Base-by-base conservation (phyloP, 2,113 vertebrate genomes). In the Nesogale talazaci region DNA sequence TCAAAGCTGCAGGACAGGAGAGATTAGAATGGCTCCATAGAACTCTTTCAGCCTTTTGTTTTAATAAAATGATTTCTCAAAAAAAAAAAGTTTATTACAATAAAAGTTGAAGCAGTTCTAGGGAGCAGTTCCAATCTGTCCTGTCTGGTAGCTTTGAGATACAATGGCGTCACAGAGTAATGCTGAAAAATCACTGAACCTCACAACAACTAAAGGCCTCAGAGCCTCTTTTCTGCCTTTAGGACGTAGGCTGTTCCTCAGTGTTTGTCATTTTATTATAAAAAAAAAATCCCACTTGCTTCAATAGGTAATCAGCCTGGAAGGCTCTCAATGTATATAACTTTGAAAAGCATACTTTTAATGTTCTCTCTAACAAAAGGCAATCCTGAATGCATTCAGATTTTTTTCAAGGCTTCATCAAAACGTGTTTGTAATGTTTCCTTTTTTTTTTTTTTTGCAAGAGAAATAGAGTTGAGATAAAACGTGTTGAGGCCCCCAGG, bases 391-490 rank as follows among this genome's bases (percentile, higher is more conserved):
- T 67, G 22, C 20, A 95, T 74, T 85, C 20, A 72, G 81, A 46
- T 70, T 9, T 94, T 79, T 72, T 42, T 74, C 23, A 17, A 31
- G 9, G 3, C 61, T 70, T 77, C 75, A 38, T 92, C n/a, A 94
- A 88, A 75, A 67, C 61, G 88, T 56, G 83, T 91, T 29, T 9
- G 90, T 75, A 77, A 78, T 89, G 85, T 20, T 90, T 52, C 14
- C 46, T 52, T 52, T 52, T 12, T 52, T 52, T 52, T 52, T 92
- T 90, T 82, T 20, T 94, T 94, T 52, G 86, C 61, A 59, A 83
- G 40, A 89, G 69, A 72, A 87, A 95, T 89, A 57, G 8, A 88
- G n/a, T 0, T 70, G 70, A 92, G 81, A 59, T 69, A 46, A 96
- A 96, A 92, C 5, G 57, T 6, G 86, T 80, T 38, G 11, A 83